Base-by-base conservation (phyloP, 1,140 invertebrate genomes). In the Tyrophagus putrescentiae region DNA sequence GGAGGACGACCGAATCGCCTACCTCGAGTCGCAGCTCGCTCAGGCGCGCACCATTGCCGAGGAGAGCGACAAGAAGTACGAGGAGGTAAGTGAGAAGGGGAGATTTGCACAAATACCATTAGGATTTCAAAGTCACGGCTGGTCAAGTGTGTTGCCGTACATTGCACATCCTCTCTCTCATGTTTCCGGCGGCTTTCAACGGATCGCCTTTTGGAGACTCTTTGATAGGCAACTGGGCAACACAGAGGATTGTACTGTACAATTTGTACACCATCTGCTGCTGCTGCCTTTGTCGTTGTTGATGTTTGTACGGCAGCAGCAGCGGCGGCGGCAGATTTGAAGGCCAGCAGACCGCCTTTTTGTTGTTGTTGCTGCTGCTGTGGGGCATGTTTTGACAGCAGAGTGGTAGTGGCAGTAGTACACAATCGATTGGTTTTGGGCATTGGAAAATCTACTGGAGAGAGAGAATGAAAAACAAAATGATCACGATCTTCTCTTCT, bases 61-160 rank as follows among this genome's bases (percentile, higher is more conserved):
- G 76, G 93, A 98, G 77, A 89, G 91, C 66, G 93, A 96, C 78
- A 94, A 94, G 78, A 97, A 97, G 88, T 97, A 96, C 74, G 92
- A 97, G 82, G 92, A 96, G 90, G 92, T 95, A 70, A 59, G 64
- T 33, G 27, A 39, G 2, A n/a, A n/a, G n/a, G n/a, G n/a, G n/a
- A n/a, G n/a, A n/a, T 39, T 13, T 13, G 13, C 36, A 39, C 36
- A 39, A 39, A 9, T 50, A 9, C 21, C 45, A 11, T 9, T 39
- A 39, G 36, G n/a, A n/a, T 21, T 5, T 7, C 31, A 48, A 6
- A 29, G 44, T 6, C 6, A 7, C 6, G 7, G 31, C 5, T 48
- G 44, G 44, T 48, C 21, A n/a, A 21, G 44, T 21, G 7, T n/a
- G 5, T 48, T 48, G 44, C 5, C 31, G 25, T 7, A 6, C 23